phyloP scores from a whole-genome alignment of 2,113 vertebrate species.

The Fukomys damarensis region DNA sequence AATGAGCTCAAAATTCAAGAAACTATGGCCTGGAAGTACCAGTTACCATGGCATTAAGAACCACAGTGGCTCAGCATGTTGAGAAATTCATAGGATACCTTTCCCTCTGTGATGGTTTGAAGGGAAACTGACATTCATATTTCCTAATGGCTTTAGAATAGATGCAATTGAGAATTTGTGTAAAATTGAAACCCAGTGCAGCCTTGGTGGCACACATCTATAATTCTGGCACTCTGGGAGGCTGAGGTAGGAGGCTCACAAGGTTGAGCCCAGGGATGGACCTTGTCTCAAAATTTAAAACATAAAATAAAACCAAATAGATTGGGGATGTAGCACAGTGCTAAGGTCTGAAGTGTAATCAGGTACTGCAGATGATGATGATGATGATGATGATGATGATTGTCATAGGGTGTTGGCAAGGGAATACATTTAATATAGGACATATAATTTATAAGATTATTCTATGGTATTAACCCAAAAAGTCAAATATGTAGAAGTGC shows the following conservation, averaged over 20 bases:
- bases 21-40: neutral
- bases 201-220: neutral
- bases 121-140: neutral
- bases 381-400: neutral
- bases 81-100: neutral
- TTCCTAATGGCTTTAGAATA: neutral
- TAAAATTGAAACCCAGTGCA: neutral
- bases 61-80: neutral
- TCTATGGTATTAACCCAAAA: too few species aligned
- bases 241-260: too few species aligned
- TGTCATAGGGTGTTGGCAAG: too few species aligned
- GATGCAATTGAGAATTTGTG: neutral
- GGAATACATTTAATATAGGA: too few species aligned
- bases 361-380: neutral
- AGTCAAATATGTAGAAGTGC: too few species aligned
- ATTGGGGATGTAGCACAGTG: neutral
- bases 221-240: neutral
- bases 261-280: too few species aligned
- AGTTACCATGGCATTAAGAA: neutral
- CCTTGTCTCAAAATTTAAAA: neutral
- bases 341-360: neutral
- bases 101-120: neutral
- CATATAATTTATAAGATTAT: too few species aligned
- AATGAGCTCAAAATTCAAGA: neutral
- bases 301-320: neutral